Evolutionary conservation across 2,797 vertebrate genomes (phyloP).

Genomic region (Bryconaethiops microstoma): DNA sequence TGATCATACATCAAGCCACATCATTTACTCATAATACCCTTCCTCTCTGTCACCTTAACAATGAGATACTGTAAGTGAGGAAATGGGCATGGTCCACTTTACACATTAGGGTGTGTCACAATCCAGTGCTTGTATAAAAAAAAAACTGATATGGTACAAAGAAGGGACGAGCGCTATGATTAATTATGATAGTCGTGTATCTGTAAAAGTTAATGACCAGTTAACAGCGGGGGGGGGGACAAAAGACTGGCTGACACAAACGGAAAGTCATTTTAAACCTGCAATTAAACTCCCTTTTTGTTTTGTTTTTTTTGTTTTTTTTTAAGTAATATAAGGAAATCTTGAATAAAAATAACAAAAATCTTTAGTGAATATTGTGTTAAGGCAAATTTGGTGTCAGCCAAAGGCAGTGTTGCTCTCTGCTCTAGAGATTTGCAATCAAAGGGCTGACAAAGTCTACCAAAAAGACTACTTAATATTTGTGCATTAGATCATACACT

Average conservation of each 20-base stretch:
- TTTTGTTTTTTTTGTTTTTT: background rate
- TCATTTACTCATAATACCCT: conserved; percentile 45
- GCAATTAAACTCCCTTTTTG: background rate
- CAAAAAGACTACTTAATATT: too few relatives aligned
- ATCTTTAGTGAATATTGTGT: background rate
- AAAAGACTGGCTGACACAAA: background rate
- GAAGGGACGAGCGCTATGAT: background rate
- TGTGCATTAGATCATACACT: too few relatives aligned
- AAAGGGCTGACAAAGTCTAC: too few relatives aligned
- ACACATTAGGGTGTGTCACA: conserved; percentile 11
- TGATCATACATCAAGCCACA: conserved; percentile 50
- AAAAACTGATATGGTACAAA: background rate
- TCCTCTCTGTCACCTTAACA: conserved; percentile 37
- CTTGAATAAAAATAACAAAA: background rate
- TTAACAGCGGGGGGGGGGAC: background rate
- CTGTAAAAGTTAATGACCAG: background rate
- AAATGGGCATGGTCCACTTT: conserved; percentile 25
- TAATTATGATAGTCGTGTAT: background rate
- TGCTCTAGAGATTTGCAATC: too few relatives aligned
- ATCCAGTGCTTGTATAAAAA: background rate
- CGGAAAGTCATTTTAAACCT: background rate
- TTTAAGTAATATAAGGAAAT: background rate
- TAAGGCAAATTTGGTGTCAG: too few relatives aligned
- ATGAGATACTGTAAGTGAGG: conserved; percentile 27
- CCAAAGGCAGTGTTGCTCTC: too few relatives aligned